Conservation (phyloP, 1,140 invertebrate genomes). For the Calosoma granatense region DNA sequence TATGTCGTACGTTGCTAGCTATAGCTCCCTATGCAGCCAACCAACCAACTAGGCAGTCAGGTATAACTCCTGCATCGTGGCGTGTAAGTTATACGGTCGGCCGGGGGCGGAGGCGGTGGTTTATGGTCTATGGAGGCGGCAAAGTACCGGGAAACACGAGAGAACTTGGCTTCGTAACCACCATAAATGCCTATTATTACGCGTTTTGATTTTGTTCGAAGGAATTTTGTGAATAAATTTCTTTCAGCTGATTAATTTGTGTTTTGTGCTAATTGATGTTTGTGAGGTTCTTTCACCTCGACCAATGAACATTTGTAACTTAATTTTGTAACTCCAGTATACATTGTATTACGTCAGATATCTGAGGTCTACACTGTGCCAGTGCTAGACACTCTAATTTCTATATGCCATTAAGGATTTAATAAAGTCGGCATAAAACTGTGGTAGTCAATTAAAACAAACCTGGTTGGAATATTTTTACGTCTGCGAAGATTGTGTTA, state of each 20-base stretch:
- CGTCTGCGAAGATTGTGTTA: neutral
- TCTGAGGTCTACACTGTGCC: no score
- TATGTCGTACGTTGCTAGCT: no score
- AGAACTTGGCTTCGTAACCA: neutral
- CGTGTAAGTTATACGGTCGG: neutral
- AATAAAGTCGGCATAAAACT: no score
- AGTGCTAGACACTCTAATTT: no score
- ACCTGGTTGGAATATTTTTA: neutral
- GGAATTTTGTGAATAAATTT: conserved; percentile 8
- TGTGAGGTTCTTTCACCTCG: neutral
- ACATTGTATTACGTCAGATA: no score
- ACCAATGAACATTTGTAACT: neutral
- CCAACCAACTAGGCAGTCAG: neutral
- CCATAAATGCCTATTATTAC: conserved; percentile 6
- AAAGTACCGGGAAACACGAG: conserved; percentile 2
- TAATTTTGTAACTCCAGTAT: no score
- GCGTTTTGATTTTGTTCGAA: conserved; percentile 4
- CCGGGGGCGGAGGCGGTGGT: neutral
- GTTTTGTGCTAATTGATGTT: conserved; percentile 3
- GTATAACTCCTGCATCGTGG: neutral
- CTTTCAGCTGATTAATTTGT: neutral
- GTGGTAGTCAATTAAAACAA: neutral
- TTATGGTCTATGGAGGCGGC: neutral
- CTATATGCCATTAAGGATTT: no score
- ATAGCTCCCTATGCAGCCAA: no score